Percentiles rank a stretch among this genome's conserved stretches.
Conservation (phyloP, 1,140 invertebrate genomes). For the Batillaria attramentaria region DNA sequence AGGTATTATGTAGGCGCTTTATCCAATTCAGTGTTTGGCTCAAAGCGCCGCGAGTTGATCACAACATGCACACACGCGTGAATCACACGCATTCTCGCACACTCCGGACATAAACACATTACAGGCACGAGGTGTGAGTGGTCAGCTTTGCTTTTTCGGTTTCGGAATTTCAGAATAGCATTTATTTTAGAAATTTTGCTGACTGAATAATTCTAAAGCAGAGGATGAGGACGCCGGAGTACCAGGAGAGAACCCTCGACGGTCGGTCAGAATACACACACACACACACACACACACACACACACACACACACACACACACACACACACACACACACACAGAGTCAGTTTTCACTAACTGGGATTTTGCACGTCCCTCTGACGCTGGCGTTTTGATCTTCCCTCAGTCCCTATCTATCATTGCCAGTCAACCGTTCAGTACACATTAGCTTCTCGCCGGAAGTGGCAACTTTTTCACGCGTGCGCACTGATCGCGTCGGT, state of each 20-base stretch:
- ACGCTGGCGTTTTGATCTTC: neutral
- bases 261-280: neutral
- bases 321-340: neutral
- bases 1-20: too few relatives aligned
- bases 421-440: neutral
- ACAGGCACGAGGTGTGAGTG: too few relatives aligned
- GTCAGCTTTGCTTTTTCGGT: too few relatives aligned
- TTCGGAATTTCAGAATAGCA: too few relatives aligned
- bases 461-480: neutral
- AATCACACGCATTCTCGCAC: too few relatives aligned
- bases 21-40: too few relatives aligned
- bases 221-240: too few relatives aligned
- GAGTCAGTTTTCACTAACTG: neutral
- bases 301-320: neutral
- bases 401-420: neutral
- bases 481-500: neutral
- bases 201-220: too few relatives aligned
- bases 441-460: neutral
- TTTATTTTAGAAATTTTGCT: too few relatives aligned
- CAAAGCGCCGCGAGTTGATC: too few relatives aligned
- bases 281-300: neutral
- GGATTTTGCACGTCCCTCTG: neutral
- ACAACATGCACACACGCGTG: too few relatives aligned
- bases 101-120: too few relatives aligned
- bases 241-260: neutral